Base-by-base conservation (phyloP, 2,888 invertebrate species). In the Ormyrus pomaceus region DNA sequence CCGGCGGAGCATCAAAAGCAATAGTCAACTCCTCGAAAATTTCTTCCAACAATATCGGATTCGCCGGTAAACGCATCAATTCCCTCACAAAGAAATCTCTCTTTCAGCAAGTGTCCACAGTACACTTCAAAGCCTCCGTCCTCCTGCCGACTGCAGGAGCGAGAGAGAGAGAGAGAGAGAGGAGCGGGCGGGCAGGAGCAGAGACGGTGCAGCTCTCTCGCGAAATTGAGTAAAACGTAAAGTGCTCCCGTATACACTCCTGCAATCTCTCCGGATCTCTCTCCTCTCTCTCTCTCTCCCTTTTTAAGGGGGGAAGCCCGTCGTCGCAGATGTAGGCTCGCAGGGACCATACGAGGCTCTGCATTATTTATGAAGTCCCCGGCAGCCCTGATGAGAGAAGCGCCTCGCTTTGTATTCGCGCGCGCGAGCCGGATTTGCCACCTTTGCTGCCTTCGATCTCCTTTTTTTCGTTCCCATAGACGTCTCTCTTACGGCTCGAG, bases 281-380 rank as follows among this genome's bases (percentile, higher is more conserved):
- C 34, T 34, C 34, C 19, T 34, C 34, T 34, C 34, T 34, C 34
- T 34, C 34, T 34, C 34, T 3, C 34, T 74, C 3, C 13, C n/a
- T 59, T 55, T 55, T 19, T 13, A 45, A 68, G 55, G 64, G 45
- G 48, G 46, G 70, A 65, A 50, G 11, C 8, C 48, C 53, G 34
- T 34, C 34, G 34, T 34, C 34, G n/a, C 62, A 34, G 68, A 55
- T 46, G 55, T 48, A 53, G 59, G 10, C 34, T 5, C 10, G 46
- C 55, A 68, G 65, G 70, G 69, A 34, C 53, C 51, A 68, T 46
- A 51, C 53, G 50, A 70, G 61, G 73, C 84, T 83, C 83, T 89
- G 89, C 88, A 89, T 89, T 89, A 89, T 89, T 89, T 89, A 89
- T 89, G 88, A 88, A 87, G 86, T 85, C 71, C 61, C 84, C 84